A percentile compares a stretch with the other conserved stretches of the same genome.
These are phyloP conservation scores for Drosophila atripex DNA, from an alignment of 2,888 invertebrate genomes.

Conservation along the genomic window DNA sequence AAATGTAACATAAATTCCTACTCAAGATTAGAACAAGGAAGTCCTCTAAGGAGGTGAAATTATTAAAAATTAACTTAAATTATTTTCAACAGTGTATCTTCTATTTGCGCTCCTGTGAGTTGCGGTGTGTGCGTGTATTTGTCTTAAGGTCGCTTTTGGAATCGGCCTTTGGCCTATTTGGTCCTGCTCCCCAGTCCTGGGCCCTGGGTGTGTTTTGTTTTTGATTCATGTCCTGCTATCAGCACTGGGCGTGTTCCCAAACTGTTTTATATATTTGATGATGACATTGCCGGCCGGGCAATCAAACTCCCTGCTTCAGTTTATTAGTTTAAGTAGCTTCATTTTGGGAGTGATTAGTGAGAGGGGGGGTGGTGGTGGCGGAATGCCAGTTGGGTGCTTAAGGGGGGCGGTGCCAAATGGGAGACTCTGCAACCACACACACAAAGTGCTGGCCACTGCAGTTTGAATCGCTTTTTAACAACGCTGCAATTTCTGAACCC, in stretches of 20 bases:
- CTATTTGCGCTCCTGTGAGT: conserved; percentile 25
- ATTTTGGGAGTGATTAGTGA: conserved; percentile 72
- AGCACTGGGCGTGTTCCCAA: conserved; percentile 67
- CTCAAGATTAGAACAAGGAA: too few relatives aligned
- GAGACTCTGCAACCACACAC: conserved; percentile 3
- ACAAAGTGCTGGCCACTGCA: conserved; percentile 58
- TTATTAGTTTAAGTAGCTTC: conserved; percentile 76
- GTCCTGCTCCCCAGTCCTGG: conserved; percentile 5
- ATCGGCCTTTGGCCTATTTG: conserved; percentile 32
- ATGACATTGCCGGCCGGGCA: conserved; percentile 62
- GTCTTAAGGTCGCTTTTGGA: conserved; percentile 49
- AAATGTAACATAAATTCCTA: not conserved
- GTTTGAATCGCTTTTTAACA: conserved; percentile 79
- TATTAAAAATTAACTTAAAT: not conserved
- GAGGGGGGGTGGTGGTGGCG: conserved; percentile 1
- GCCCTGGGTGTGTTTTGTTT: conserved; percentile 69
- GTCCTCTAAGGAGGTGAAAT: not conserved
- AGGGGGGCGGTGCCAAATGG: not conserved
- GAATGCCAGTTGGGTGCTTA: not conserved
- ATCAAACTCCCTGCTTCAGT: conserved; percentile 43
- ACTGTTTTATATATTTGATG: conserved; percentile 58
- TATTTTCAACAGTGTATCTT: conserved; percentile 1
- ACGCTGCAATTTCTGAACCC: conserved; percentile 73
- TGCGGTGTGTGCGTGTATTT: conserved; percentile 51
- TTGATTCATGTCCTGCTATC: conserved; percentile 73